Base-by-base conservation (phyloP, 2,888 invertebrate genomes). In the Drosophila setosimentum region DNA sequence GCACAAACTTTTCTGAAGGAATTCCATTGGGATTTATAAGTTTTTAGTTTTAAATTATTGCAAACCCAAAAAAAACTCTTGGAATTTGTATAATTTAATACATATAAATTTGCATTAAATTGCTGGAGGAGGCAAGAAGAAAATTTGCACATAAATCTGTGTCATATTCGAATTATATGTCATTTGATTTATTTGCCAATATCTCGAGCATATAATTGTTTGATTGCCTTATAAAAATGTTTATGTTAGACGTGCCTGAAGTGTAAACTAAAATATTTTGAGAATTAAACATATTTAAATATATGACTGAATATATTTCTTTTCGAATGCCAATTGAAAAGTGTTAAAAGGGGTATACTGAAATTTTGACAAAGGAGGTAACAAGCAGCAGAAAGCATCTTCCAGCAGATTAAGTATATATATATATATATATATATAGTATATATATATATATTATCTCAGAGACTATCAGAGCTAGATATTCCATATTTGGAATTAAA, bases 171-270 rank as follows among this genome's bases (percentile, higher is more conserved):
- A 37, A 29, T 29, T 13, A 27, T 29, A 27, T 29, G n/a, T 29
- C 55, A 37, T 35, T 21, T 40, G 29, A 55, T 55, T 55, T 55
- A 37, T 55, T 18, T 55, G 55, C 8, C 37, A 10, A 55, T 55
- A n/a, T 18, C 0, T 37, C 8, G 5, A n/a, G n/a, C 55, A 55
- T 37, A 29, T 27, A 29, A 37, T 33, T 3, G 13, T 3, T 27
- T 24, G 10, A 33, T 24, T 16, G 21, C 1, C 21, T 2, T 4
- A 53, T 16, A 53, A 24, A 45, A 53, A 13, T 53, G 16, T 24
- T 24, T 21, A 50, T 50, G 29, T n/a, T 50, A 11, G 1, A n/a
- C 11, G 11, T 51, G 27, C 13, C n/a, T 1, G 3, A 21, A 45
- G 45, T 45, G 45, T 24, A 45, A 51, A 32, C n/a, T 21, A 8